Evolutionary conservation across 2,113 vertebrate genomes (phyloP).

Genomic region (Alligator mississippiensis): DNA sequence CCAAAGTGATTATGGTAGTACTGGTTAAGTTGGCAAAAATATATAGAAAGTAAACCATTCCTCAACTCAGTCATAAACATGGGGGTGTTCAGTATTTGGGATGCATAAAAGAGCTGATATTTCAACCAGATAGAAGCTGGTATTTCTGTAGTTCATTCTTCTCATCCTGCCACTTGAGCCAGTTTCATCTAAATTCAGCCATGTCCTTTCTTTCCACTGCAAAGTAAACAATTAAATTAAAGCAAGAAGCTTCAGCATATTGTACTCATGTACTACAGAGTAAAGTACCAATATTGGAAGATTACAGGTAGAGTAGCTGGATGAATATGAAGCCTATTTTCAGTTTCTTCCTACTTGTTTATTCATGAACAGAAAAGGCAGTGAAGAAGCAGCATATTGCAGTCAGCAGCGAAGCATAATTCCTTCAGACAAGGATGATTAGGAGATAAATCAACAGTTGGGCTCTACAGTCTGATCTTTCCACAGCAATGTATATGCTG

Average conservation of each 20-base stretch:
- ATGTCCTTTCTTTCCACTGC: not conserved
- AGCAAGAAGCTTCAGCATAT: not conserved
- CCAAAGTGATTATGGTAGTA: not conserved
- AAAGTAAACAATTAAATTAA: not conserved
- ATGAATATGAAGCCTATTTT: not conserved
- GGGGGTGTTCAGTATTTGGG: not conserved
- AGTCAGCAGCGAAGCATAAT: not conserved
- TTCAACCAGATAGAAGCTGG: not conserved
- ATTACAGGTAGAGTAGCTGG: not conserved
- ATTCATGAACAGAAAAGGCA: not conserved
- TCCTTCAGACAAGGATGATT: constrained; percentile 10
- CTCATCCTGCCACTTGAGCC: not conserved
- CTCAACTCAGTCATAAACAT: not conserved
- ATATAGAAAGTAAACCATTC: constrained; percentile 12
- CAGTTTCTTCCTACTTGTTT: not conserved
- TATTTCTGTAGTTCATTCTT: not conserved
- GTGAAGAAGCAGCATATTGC: not conserved
- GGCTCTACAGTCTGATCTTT: not conserved
- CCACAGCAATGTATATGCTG: not conserved
- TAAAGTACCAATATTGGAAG: not conserved
- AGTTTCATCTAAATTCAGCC: not conserved
- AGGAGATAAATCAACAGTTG: not conserved
- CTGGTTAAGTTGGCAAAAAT: not conserved
- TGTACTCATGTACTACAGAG: not conserved
- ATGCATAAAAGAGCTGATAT: not conserved